Base-by-base conservation (phyloP, 92 coral and sea anemone genomes). In the Heteractis magnifica region DNA sequence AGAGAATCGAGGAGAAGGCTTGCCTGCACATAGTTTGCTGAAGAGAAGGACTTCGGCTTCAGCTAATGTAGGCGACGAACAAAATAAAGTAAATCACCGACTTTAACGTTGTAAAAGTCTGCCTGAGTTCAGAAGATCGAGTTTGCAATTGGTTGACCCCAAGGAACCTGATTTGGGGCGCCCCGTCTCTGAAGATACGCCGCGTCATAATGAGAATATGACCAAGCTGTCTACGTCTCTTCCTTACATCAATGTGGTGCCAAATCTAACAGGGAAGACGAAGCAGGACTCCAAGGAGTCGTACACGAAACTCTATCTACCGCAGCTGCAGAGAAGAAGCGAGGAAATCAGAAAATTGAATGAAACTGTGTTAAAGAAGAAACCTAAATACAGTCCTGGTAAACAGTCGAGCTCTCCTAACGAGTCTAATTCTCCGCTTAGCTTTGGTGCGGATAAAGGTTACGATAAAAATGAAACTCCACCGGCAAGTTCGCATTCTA, bases 261-360 rank as follows among this genome's bases (percentile, higher is more conserved):
- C 62, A 12, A 82, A 73, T 56, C n/a, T 81, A 51, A 80, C 79
- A 52, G 75, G 80, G 8, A 55, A 71, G 19, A 10, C 75, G 10
- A 41, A 16, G 7, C 81, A 76, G 12, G 59, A 77, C 41, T 73
- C 73, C 10, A 85, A 68, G 16, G 89, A 89, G 11, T 89, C 92
- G 0, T 89, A 81, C 64, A 58, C 83, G 9, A 79, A 87, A 50
- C 84, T 89, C 7, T 89, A 85, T 64, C 87, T 89, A 53, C 89
- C 92, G 3, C 92, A 85, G 56, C 78, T 89, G 50, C 92, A 89
- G 59, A 79, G 87, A 59, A 81, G 83, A 56, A 60, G 55, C 6
- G 86, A 85, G 41, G 89, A 81, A 51, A 82, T 89, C 44, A 77
- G 85, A 44, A 79, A 87, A 34, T 21, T 85, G 70, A 89, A 85